A percentile compares a stretch with the other conserved stretches of the same genome.
phyloP scores from a whole-genome alignment of 2,797 vertebrate genomes.

The Enteromius mattozi region DNA sequence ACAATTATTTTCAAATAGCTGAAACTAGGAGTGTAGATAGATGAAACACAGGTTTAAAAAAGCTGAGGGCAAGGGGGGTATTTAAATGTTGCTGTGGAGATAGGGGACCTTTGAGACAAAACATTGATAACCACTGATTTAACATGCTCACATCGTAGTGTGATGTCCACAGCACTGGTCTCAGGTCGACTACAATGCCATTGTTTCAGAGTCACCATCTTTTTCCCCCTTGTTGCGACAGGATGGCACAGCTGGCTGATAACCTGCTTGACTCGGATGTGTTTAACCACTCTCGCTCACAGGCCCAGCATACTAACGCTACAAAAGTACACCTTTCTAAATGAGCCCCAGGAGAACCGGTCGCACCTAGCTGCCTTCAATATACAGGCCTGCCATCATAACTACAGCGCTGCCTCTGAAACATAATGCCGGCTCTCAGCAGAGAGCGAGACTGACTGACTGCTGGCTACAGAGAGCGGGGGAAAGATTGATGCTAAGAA shows the following conservation, averaged over 20 bases:
- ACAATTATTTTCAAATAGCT: background rate
- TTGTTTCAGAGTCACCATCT: slow-evolving; percentile 23
- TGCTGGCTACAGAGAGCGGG: background rate
- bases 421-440: slow-evolving; percentile 64
- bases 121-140: background rate
- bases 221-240: slow-evolving; percentile 25
- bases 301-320: slow-evolving; percentile 39
- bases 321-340: slow-evolving; percentile 30
- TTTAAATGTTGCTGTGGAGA: background rate
- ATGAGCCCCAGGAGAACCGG: slow-evolving; percentile 49
- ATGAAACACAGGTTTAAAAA: background rate
- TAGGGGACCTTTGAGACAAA: background rate
- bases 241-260: slow-evolving; percentile 41
- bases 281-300: slow-evolving; percentile 41
- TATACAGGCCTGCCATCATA: slow-evolving; percentile 53
- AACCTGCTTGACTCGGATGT: slow-evolving; percentile 32
- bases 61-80: background rate
- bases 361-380: slow-evolving; percentile 66
- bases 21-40: background rate
- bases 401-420: slow-evolving; percentile 64
- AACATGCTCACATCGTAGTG: background rate
- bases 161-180: slow-evolving; percentile 1
- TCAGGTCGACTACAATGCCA: background rate
- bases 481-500: slow-evolving; percentile 38
- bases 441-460: slow-evolving; percentile 13